Conservation (phyloP, 2,888 invertebrate genomes). For the Eudemis profundana region DNA sequence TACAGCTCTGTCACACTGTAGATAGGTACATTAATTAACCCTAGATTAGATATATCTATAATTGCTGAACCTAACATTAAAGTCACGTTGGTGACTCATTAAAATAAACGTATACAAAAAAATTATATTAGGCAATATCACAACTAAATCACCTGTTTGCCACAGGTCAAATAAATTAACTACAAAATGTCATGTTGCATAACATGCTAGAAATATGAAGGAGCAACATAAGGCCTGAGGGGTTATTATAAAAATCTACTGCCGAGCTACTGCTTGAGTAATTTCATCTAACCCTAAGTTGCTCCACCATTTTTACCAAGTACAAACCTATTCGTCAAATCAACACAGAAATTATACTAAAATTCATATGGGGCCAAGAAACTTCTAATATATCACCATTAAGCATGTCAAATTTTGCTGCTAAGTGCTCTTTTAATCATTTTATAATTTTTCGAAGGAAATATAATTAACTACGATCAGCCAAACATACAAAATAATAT, state of each 20-base stretch:
- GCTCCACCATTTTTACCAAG: slow-evolving; percentile 17
- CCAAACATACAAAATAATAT: slow-evolving; percentile 19
- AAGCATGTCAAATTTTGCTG: slow-evolving; percentile 19
- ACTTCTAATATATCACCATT: neutral
- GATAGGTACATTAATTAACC: slow-evolving; percentile 55
- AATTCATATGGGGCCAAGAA: slow-evolving; percentile 7
- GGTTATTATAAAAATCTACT: neutral
- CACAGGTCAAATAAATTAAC: slow-evolving; percentile 74
- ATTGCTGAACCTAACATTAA: slow-evolving; percentile 76
- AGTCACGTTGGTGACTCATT: slow-evolving; percentile 75
- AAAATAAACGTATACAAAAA: slow-evolving; percentile 84
- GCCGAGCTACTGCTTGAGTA: neutral
- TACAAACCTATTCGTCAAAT: slow-evolving; percentile 15
- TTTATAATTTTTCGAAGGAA: slow-evolving; percentile 10
- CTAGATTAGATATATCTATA: slow-evolving; percentile 66
- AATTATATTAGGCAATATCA: slow-evolving; percentile 82
- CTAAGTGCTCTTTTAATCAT: slow-evolving; percentile 18
- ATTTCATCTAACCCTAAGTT: slow-evolving; percentile 7
- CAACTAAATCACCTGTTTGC: slow-evolving; percentile 77
- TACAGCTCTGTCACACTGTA: slow-evolving; percentile 60
- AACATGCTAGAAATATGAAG: neutral
- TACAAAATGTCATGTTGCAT: slow-evolving; percentile 43
- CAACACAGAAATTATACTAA: slow-evolving; percentile 6
- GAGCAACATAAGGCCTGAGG: slow-evolving; percentile 8
- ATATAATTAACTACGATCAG: slow-evolving; percentile 30